Percentiles rank a stretch among this genome's conserved stretches.
Evolutionary conservation across 2,888 invertebrate genomes (phyloP).

Genomic region (Drosophila austrosaltans): DNA sequence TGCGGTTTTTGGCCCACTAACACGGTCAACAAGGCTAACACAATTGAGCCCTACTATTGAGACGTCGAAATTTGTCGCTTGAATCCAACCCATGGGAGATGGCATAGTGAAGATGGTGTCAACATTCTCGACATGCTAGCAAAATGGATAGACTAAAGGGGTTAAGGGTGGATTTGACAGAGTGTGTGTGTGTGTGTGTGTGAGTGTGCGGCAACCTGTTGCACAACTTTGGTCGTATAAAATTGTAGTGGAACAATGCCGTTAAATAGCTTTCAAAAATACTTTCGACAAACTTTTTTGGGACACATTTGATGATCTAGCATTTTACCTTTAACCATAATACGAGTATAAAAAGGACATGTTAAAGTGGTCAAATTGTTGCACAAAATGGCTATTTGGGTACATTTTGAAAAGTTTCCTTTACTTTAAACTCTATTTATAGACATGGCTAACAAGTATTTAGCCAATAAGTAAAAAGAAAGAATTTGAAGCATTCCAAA

Average conservation of each 20-base stretch:
- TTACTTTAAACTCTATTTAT: too few relatives aligned
- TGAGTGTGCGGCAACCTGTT: background rate
- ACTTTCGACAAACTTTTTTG: background rate
- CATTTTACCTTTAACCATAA: background rate
- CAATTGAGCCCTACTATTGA: slow-evolving; percentile 3
- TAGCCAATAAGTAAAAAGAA: too few relatives aligned
- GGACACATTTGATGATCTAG: too few relatives aligned
- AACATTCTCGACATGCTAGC: background rate
- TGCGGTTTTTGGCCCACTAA: background rate
- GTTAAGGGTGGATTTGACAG: too few relatives aligned
- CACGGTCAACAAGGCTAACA: background rate
- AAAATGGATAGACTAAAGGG: too few relatives aligned
- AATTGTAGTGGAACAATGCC: slow-evolving; percentile 7
- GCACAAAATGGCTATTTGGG: too few relatives aligned
- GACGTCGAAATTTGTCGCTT: slow-evolving; percentile 3
- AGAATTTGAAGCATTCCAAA: too few relatives aligned
- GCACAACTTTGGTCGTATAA: background rate
- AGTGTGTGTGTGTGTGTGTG: background rate
- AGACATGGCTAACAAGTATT: too few relatives aligned
- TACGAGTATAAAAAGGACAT: too few relatives aligned
- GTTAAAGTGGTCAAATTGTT: too few relatives aligned
- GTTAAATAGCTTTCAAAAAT: slow-evolving; percentile 5
- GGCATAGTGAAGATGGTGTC: slow-evolving; percentile 5
- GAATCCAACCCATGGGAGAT: background rate
- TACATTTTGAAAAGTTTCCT: too few relatives aligned